A percentile compares a stretch with the other conserved stretches of the same genome.
phyloP scores from a whole-genome alignment of 2,113 vertebrate genomes.

The Oophaga pumilio region DNA sequence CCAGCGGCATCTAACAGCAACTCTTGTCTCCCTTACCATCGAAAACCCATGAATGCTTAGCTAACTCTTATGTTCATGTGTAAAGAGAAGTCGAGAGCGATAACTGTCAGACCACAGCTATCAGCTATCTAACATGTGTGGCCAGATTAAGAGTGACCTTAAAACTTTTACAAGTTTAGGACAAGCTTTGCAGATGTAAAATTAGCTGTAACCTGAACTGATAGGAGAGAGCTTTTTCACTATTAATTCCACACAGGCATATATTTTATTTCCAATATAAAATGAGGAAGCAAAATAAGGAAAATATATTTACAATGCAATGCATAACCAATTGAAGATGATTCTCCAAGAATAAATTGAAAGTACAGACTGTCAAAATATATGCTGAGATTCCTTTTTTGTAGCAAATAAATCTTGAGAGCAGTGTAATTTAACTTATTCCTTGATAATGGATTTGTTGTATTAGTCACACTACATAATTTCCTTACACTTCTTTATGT shows the following conservation, averaged over 20 bases:
- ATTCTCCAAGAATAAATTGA: conserved; percentile 21
- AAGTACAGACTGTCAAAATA: conserved; percentile 33
- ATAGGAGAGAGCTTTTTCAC: neutral
- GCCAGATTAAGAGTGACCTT: neutral
- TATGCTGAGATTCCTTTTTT: conserved; percentile 21
- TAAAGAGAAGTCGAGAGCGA: too few species aligned
- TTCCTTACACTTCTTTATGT: conserved; percentile 31
- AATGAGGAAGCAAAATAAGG: conserved; percentile 1
- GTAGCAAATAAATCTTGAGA: conserved; percentile 25
- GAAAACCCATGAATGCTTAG: too few species aligned
- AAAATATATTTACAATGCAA: neutral
- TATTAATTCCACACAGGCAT: neutral
- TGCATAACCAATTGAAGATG: conserved; percentile 19
- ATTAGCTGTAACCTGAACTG: neutral
- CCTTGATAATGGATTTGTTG: conserved; percentile 51
- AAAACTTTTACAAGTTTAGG: neutral
- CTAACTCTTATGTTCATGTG: too few species aligned
- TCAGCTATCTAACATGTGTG: too few species aligned
- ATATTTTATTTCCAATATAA: conserved; percentile 10
- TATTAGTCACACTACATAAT: conserved; percentile 54
- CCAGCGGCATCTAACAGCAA: too few species aligned
- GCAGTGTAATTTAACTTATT: conserved; percentile 34
- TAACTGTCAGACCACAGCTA: too few species aligned
- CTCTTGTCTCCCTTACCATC: too few species aligned
- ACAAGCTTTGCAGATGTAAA: neutral